phyloP scores from a whole-genome alignment of 2,888 invertebrate genomes.

The Aethes cnicana region DNA sequence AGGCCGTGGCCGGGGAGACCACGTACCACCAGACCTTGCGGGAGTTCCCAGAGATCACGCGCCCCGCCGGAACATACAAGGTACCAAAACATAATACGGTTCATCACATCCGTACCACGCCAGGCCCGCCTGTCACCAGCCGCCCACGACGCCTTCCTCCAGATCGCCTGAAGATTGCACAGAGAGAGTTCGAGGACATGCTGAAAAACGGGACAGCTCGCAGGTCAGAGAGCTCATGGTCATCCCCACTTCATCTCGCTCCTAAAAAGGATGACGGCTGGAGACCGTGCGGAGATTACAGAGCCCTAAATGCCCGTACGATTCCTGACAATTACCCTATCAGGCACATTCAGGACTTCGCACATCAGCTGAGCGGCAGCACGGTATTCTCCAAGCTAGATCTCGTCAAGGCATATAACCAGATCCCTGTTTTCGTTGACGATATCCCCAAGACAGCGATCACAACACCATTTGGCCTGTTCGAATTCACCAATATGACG shows the following conservation, averaged over 20 bases:
- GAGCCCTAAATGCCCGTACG: not conserved
- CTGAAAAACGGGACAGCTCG: not conserved
- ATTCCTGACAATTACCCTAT: not conserved
- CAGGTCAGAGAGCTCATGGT: too few relatives aligned
- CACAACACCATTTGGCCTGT: too few relatives aligned
- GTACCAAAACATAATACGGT: slow-evolving; percentile 2
- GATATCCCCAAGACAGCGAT: too few relatives aligned
- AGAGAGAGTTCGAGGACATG: not conserved
- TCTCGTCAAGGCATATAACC: not conserved
- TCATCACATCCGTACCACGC: not conserved
- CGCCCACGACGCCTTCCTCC: not conserved
- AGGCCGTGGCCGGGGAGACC: too few relatives aligned
- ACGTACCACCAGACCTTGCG: not conserved
- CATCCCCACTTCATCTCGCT: not conserved
- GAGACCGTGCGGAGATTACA: not conserved
- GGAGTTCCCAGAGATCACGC: slow-evolving; percentile 2
- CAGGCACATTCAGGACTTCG: not conserved
- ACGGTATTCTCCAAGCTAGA: not conserved
- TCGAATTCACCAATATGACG: too few relatives aligned
- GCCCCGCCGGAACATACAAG: not conserved
- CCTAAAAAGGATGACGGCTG: not conserved
- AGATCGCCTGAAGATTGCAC: not conserved
- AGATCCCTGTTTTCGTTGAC: too few relatives aligned
- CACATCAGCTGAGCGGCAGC: not conserved
- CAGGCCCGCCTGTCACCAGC: slow-evolving; percentile 1